Evolutionary conservation across 2,888 invertebrate species (phyloP).

Genomic region (Pammene aurita): DNA sequence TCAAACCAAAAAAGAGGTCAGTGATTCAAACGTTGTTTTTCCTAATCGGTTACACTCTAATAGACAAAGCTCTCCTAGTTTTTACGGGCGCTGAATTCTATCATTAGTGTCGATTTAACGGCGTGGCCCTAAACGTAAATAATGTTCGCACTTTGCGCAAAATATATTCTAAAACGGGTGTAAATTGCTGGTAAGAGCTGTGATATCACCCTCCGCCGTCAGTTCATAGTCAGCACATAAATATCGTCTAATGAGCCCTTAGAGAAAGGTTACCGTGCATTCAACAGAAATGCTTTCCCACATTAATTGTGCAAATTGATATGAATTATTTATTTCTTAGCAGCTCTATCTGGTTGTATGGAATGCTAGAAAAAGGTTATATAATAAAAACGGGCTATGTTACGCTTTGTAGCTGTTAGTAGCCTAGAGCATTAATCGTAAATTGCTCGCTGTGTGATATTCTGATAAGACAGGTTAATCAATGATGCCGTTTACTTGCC

Average conservation of each 20-base stretch:
- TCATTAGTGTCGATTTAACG: conserved; percentile 56
- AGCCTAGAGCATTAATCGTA: conserved; percentile 54
- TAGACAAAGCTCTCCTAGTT: conserved; percentile 65
- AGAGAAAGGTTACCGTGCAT: conserved; percentile 66
- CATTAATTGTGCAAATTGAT: conserved; percentile 69
- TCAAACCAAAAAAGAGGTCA: conserved; percentile 83
- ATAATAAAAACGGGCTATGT: conserved; percentile 57
- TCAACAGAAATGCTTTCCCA: conserved; percentile 65
- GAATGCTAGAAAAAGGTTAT: conserved; percentile 54
- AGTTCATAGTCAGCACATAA: conserved; percentile 56
- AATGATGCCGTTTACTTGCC: conserved; percentile 15
- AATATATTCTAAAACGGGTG: conserved; percentile 40
- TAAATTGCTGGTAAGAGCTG: conserved; percentile 42
- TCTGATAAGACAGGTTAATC: conserved; percentile 30
- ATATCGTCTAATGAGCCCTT: conserved; percentile 66
- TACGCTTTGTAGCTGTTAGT: conserved; percentile 58
- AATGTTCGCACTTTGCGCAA: conserved; percentile 26
- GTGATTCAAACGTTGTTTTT: conserved; percentile 68
- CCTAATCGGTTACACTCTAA: conserved; percentile 74
- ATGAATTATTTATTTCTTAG: conserved; percentile 68
- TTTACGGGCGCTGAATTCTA: conserved; percentile 58
- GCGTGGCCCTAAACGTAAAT: conserved; percentile 48
- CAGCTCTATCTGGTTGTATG: conserved; percentile 61
- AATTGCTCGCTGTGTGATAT: conserved; percentile 36
- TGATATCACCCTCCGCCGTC: conserved; percentile 50